These are phyloP conservation scores for Antennarius maculatus DNA, from an alignment of 2,797 vertebrate species.

Conservation along the genomic window DNA sequence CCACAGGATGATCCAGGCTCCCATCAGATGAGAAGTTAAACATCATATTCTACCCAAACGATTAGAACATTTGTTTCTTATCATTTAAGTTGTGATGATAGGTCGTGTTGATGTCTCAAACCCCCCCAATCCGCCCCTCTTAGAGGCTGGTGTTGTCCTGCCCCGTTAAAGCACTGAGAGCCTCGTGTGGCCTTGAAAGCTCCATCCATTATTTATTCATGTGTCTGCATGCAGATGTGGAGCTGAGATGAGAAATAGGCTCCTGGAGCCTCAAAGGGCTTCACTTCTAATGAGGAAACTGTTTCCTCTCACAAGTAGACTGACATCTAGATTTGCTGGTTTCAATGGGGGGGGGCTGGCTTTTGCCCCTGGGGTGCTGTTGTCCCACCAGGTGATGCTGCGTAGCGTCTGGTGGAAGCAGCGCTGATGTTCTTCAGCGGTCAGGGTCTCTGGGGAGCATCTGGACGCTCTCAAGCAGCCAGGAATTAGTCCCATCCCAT, in stretches of 20 bases:
- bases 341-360: slow-evolving; percentile 47
- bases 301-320: slow-evolving; percentile 36
- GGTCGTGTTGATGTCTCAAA: slow-evolving; percentile 28
- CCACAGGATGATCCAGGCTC: slow-evolving; percentile 9
- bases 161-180: slow-evolving; percentile 46
- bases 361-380: slow-evolving; percentile 10
- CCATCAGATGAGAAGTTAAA: not conserved
- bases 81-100: slow-evolving; percentile 20
- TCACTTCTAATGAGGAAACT: slow-evolving; percentile 56
- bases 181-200: slow-evolving; percentile 65
- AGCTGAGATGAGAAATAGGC: slow-evolving; percentile 55
- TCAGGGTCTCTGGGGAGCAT: slow-evolving; percentile 24
- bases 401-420: slow-evolving; percentile 17
- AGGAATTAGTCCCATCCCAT: slow-evolving; percentile 39
- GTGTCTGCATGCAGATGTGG: slow-evolving; percentile 71
- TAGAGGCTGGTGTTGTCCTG: slow-evolving; percentile 45
- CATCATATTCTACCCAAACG: not conserved
- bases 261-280: slow-evolving; percentile 40
- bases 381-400: slow-evolving; percentile 26
- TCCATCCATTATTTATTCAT: slow-evolving; percentile 75
- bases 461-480: slow-evolving; percentile 24
- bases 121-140: slow-evolving; percentile 13
- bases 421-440: slow-evolving; percentile 23
- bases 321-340: slow-evolving; percentile 44
- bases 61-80: slow-evolving; percentile 12